Percentiles rank a stretch among this genome's conserved stretches.
Conservation (phyloP, 2,888 invertebrate genomes). For the Labia minor region DNA sequence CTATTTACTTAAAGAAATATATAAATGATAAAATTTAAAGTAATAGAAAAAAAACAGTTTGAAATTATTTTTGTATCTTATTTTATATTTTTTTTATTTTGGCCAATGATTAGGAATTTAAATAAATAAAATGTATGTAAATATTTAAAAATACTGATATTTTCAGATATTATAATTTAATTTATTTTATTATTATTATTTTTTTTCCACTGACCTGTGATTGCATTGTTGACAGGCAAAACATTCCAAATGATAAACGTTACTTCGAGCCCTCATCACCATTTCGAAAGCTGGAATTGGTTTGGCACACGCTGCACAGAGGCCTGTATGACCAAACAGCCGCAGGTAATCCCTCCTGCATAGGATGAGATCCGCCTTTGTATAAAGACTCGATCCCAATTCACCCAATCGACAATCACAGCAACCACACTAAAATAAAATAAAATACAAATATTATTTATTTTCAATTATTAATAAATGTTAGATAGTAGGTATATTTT, state of each 20-base stretch:
- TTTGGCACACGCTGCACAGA: constrained; percentile 85
- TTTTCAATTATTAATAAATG: not conserved
- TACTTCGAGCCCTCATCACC: constrained; percentile 87
- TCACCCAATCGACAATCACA: constrained; percentile 89
- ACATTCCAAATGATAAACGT: constrained; percentile 88
- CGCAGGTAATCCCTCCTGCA: constrained; percentile 88
- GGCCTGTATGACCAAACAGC: constrained; percentile 81
- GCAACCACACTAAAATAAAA: constrained; percentile 53
- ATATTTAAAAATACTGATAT: too few relatives aligned
- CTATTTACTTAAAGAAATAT: too few relatives aligned
- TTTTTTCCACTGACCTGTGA: constrained; percentile 82
- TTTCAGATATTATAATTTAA: too few relatives aligned
- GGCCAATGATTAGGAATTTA: too few relatives aligned
- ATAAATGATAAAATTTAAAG: too few relatives aligned
- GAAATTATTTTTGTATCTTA: too few relatives aligned
- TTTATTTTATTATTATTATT: too few relatives aligned
- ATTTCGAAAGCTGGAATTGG: constrained; percentile 89
- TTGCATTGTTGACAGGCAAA: constrained; percentile 91
- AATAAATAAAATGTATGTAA: too few relatives aligned
- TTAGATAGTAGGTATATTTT: not conserved
- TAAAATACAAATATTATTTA: not conserved
- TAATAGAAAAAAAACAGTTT: too few relatives aligned
- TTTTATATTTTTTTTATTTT: too few relatives aligned
- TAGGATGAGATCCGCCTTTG: constrained; percentile 80
- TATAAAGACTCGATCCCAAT: constrained; percentile 81